Evolutionary conservation across 2,888 invertebrate genomes (phyloP).

Genomic region (Thysanoteuthis rhombus): DNA sequence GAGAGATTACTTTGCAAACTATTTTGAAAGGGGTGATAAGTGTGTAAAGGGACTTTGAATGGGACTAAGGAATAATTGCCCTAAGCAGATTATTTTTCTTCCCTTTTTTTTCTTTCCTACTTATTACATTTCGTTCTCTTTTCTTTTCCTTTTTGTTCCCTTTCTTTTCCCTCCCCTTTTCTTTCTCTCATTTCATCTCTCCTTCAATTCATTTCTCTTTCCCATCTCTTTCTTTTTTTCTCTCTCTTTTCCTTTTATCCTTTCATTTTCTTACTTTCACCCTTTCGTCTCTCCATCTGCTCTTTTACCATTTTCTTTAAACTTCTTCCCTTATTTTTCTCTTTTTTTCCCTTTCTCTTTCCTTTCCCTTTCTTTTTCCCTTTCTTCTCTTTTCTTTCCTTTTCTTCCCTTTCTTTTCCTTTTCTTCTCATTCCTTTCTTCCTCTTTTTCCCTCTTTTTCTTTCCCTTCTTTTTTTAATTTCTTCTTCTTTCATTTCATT

Average conservation of each 20-base stretch:
- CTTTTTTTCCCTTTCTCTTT: not conserved
- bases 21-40: too few species aligned
- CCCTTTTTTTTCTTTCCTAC: not conserved
- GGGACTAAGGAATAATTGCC: too few species aligned
- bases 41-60: too few species aligned
- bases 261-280: not conserved
- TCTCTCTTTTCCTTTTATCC: not conserved
- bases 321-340: not conserved
- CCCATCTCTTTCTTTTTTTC: not conserved
- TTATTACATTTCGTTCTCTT: not conserved
- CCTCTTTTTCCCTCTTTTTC: not conserved
- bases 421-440: not conserved
- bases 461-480: too few species aligned
- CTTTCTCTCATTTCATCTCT: not conserved
- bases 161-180: too few species aligned
- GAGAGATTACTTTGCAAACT: too few species aligned
- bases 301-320: not conserved
- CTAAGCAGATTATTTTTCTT: not conserved
- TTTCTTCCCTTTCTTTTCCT: not conserved
- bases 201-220: not conserved
- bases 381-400: not conserved
- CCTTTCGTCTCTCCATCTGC: not conserved
- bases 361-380: not conserved
- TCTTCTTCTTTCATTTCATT: not conserved
- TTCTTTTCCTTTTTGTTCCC: not conserved